phyloP scores from a whole-genome alignment of 2,113 vertebrate species.

The Dinomys branickii region DNA sequence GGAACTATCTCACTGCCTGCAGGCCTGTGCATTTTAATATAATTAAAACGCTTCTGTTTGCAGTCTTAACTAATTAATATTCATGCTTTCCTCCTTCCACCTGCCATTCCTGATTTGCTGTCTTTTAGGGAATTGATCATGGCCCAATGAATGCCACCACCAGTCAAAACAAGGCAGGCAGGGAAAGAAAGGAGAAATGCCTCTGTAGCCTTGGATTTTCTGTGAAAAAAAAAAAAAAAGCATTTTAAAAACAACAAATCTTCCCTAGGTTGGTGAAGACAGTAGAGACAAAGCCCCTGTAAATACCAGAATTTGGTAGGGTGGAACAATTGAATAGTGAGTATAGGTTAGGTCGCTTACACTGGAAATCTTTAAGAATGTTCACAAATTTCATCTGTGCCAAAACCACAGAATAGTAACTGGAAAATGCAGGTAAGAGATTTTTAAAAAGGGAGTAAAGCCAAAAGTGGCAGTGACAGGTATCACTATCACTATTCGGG shows the following conservation, averaged over 20 bases:
- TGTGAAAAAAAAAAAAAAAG: conserved; percentile 10
- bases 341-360: neutral
- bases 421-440: neutral
- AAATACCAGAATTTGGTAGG: neutral
- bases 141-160: conserved; percentile 78
- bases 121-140: conserved; percentile 81
- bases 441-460: conserved; percentile 8
- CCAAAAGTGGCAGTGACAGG: neutral
- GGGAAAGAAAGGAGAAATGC: neutral
- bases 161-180: conserved; percentile 58
- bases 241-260: conserved; percentile 30
- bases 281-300: conserved; percentile 9
- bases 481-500: neutral
- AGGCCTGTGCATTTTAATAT: conserved; percentile 78
- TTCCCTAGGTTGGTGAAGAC: neutral
- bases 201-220: conserved; percentile 34
- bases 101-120: conserved; percentile 81
- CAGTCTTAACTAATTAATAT: conserved; percentile 86
- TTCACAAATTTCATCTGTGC: neutral
- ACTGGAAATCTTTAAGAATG: neutral
- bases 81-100: conserved; percentile 82
- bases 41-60: conserved; percentile 87
- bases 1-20: conserved; percentile 83
- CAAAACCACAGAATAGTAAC: conserved; percentile 46
- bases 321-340: neutral